Percentiles rank a stretch among this genome's conserved stretches.
phyloP scores from a whole-genome alignment of 2,797 vertebrate species.

The Muscicapa comitata region DNA sequence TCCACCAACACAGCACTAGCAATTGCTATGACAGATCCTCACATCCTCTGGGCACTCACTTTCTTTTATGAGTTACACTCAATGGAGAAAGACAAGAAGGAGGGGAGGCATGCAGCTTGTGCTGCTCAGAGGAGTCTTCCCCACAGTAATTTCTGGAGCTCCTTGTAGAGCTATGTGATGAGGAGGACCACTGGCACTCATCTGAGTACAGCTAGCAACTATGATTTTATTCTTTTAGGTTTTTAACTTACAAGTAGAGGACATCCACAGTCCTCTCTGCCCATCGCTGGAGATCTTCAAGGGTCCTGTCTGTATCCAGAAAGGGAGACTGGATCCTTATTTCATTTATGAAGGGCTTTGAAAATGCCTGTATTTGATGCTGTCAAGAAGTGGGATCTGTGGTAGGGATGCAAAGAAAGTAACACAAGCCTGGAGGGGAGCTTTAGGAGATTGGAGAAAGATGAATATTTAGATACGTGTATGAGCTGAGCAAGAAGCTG shows the following conservation, averaged over 20 bases:
- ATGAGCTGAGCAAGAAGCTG: neutral
- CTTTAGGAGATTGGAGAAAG: neutral
- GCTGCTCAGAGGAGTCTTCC: neutral
- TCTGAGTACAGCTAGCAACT: neutral
- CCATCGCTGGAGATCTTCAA: neutral
- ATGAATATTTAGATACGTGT: neutral
- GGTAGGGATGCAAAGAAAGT: neutral
- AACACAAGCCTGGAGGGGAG: neutral
- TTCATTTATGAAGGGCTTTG: neutral
- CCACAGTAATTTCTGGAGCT: neutral
- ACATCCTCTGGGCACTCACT: neutral
- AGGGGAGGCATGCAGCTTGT: neutral
- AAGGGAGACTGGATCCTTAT: neutral
- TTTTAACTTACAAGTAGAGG: neutral
- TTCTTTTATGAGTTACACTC: neutral
- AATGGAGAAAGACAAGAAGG: neutral
- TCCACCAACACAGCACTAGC: fast-evolving
- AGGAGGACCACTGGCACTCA: neutral
- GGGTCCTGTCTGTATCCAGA: neutral
- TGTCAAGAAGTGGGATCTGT: neutral
- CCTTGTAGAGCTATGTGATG: neutral
- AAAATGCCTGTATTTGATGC: neutral
- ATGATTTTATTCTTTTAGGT: neutral
- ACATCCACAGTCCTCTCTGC: neutral
- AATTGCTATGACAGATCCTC: neutral